Conservation (phyloP, 2,888 invertebrate species). For the Miltochrista miniata region DNA sequence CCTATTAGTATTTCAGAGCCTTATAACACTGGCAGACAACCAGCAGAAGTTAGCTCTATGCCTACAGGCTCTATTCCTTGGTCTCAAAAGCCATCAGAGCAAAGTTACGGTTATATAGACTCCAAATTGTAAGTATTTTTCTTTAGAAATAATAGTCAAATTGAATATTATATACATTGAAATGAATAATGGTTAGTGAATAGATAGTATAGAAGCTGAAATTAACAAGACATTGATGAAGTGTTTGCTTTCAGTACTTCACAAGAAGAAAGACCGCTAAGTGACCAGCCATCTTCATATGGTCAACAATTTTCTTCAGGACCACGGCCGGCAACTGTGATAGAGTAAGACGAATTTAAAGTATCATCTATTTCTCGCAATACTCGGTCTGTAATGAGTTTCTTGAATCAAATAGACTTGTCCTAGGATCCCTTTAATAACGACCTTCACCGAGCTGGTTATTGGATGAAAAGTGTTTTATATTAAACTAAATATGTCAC, state of each 20-base stretch:
- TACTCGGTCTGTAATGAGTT: slow-evolving; percentile 9
- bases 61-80: background rate
- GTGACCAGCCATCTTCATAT: background rate
- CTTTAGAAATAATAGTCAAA: too few relatives aligned
- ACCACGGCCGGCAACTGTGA: background rate
- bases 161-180: too few relatives aligned
- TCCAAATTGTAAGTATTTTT: slow-evolving; percentile 2
- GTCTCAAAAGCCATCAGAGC: background rate
- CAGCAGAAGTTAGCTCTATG: background rate
- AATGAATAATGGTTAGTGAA: too few relatives aligned
- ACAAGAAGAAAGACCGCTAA: background rate
- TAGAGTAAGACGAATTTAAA: background rate
- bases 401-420: too few relatives aligned
- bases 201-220: background rate
- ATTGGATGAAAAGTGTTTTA: too few relatives aligned
- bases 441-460: too few relatives aligned
- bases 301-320: background rate
- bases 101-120: background rate
- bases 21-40: background rate
- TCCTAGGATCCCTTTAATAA: too few relatives aligned
- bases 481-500: too few relatives aligned
- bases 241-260: background rate
- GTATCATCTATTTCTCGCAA: background rate
- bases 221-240: background rate
- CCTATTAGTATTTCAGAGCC: background rate